Percentiles rank a stretch among this genome's conserved stretches.
Evolutionary conservation across 2,113 vertebrate species (phyloP).

Genomic region (Carassius gibelio): DNA sequence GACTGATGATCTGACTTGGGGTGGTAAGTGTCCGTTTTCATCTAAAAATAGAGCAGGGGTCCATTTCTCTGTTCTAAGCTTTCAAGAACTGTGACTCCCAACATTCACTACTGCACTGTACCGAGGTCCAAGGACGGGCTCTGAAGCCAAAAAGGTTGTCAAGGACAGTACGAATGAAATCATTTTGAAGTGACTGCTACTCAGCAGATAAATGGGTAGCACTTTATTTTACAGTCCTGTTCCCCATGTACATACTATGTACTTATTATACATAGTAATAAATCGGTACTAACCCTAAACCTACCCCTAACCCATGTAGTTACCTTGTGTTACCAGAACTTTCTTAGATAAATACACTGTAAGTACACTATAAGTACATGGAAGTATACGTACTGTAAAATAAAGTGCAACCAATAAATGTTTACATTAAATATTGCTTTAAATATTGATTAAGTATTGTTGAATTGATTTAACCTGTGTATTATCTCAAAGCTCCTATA

Average conservation of each 20-base stretch:
- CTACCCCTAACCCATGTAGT: too few species aligned
- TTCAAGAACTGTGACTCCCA: not conserved
- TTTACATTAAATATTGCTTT: not conserved
- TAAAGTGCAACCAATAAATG: not conserved
- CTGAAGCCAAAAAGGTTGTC: not conserved
- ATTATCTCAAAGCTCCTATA: not conserved
- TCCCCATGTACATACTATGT: too few species aligned
- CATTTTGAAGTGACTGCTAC: not conserved
- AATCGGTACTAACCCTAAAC: too few species aligned
- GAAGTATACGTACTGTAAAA: too few species aligned
- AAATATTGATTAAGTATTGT: not conserved
- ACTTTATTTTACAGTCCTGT: too few species aligned
- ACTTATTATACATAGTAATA: too few species aligned
- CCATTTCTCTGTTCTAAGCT: slow-evolving; percentile 2
- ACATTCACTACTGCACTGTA: not conserved
- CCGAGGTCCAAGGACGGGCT: not conserved
- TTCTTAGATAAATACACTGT: too few species aligned
- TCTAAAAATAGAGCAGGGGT: slow-evolving; percentile 15
- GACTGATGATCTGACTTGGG: slow-evolving; percentile 30
- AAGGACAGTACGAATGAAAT: not conserved
- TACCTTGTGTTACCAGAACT: too few species aligned
- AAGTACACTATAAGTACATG: too few species aligned
- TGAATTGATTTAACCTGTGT: not conserved
- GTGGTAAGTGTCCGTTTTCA: slow-evolving; percentile 18
- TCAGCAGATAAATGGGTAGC: not conserved